Evolutionary conservation across 53 echinoderm and acorn worm genomes (phyloP).

Genomic region (Henricia sp.): DNA sequence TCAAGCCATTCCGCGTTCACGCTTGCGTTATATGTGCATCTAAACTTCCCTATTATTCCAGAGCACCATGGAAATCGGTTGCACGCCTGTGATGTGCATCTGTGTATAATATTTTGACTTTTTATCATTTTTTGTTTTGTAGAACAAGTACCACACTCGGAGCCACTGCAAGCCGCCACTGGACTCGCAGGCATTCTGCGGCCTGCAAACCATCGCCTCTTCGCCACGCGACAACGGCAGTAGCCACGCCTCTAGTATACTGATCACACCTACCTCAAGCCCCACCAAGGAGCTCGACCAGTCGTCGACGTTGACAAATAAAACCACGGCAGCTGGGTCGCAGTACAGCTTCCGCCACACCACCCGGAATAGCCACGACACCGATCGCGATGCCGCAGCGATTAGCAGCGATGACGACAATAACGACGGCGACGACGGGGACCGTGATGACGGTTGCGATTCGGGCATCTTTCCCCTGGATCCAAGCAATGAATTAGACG

Average conservation of each 20-base stretch:
- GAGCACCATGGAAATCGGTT: background rate
- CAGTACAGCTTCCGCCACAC: conserved; percentile 49
- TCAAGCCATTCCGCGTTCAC: too few relatives aligned
- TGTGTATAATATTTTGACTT: background rate
- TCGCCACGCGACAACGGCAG: conserved; percentile 89
- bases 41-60: background rate
- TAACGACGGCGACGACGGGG: conserved; percentile 58
- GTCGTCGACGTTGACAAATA: background rate
- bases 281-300: conserved; percentile 77
- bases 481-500: conserved; percentile 79
- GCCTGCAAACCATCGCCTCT: conserved; percentile 90
- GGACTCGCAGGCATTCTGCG: conserved; percentile 52
- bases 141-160: conserved; percentile 56
- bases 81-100: background rate
- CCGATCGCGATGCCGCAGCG: conserved; percentile 64
- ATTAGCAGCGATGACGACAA: conserved; percentile 57
- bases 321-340: background rate
- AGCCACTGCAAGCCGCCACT: conserved; percentile 50
- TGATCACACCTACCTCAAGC: conserved; percentile 98
- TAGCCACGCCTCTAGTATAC: conserved; percentile 86
- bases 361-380: conserved; percentile 56
- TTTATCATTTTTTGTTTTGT: background rate
- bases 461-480: conserved; percentile 70
- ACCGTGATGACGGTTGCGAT: conserved; percentile 70
- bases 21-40: too few relatives aligned